Conservation (phyloP, 2,113 vertebrate species). For the Halichoerus grypus region DNA sequence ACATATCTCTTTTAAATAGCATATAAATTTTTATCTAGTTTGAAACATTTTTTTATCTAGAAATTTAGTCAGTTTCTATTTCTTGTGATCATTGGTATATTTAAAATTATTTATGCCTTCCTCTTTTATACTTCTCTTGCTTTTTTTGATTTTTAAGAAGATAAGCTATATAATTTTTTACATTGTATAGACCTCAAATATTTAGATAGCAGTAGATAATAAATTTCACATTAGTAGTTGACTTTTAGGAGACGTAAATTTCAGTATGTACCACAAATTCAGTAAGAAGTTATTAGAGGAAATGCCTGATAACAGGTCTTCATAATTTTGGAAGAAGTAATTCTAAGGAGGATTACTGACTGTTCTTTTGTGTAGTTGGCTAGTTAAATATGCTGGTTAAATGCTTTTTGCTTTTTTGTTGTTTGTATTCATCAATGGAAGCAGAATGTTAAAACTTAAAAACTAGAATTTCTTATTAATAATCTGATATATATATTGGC, state of each 20-base stretch:
- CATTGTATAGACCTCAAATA: background rate
- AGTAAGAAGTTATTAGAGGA: background rate
- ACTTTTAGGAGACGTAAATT: background rate
- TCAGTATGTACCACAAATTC: background rate
- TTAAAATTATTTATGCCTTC: background rate
- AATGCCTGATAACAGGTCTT: background rate
- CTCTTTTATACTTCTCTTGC: background rate
- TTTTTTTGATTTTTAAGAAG: background rate
- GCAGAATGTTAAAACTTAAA: background rate
- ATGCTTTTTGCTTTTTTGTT: background rate
- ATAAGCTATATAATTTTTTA: background rate
- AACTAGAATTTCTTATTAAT: background rate
- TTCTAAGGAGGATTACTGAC: background rate
- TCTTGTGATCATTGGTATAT: background rate
- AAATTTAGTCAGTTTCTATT: background rate
- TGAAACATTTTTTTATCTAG: background rate
- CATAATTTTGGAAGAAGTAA: conserved; percentile 38
- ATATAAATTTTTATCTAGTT: background rate
- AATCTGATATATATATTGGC: background rate
- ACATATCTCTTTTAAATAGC: background rate
- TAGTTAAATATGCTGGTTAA: background rate
- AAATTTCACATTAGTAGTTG: background rate
- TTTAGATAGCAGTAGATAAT: background rate
- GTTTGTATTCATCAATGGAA: background rate
- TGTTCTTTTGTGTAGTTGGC: background rate